Base-by-base conservation (phyloP, 2,888 invertebrate genomes). In the Abscondita cerata region DNA sequence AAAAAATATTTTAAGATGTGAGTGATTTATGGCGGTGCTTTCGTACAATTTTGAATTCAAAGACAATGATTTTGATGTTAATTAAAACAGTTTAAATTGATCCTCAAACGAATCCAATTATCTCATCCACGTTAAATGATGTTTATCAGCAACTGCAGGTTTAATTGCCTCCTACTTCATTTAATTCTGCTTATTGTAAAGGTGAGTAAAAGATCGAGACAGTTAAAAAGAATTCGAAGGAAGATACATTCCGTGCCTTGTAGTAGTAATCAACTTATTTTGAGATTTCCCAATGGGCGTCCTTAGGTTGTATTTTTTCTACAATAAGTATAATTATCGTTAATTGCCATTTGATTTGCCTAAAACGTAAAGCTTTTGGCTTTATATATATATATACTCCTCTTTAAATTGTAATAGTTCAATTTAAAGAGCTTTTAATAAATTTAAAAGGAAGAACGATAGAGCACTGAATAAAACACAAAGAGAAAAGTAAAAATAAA, bases 211-310 rank as follows among this genome's bases (percentile, higher is more conserved):
- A 59, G 31, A 47, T 59, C 56, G 41, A 52, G 48, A 46, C 19
- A 41, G 51, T 51, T 36, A 16, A 50, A 52, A 59, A 55, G 50
- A 65, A 52, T 46, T 48, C 4, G 57, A 61, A 15, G 41, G 36
- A 62, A 70, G 67, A 70, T 70, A 69, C 69, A 70, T 70, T 66
- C 65, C 64, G 62, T 64, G 65, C 66, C 68, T 72, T 70, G 68
- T 68, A 64, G 66, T 64, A 59, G 68, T 70, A 71, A 72, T 70
- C 70, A 69, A 70, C 70, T 70, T 69, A 72, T 72, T 73, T 71
- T 70, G 68, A 63, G 67, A 65, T 61, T 65, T 69, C 68, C 68
- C 65, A 67, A 54, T 65, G 68, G 68, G 60, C 66, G 66, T 63
- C 50, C 54, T 57, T 61, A 55, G 58, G 50, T 48, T 48, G 54